Conservation (phyloP, 2,888 invertebrate species). For the Thecophora atra region DNA sequence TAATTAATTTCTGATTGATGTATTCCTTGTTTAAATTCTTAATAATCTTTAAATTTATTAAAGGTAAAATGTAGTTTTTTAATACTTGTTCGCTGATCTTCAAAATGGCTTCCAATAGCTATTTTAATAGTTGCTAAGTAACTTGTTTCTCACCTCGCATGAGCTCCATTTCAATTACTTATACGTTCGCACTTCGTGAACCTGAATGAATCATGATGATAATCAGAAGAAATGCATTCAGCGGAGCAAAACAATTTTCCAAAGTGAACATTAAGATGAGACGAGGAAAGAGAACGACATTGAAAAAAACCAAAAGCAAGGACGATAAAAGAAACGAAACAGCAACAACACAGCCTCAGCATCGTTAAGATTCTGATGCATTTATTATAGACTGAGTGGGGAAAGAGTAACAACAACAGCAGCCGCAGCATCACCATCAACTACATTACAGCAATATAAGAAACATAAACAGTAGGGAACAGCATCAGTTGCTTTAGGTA, state of each 20-base stretch:
- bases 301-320: background rate
- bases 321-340: background rate
- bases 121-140: background rate
- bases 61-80: too few relatives aligned
- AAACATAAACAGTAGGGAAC: slow-evolving; percentile 6
- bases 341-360: background rate
- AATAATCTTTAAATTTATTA: too few relatives aligned
- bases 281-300: background rate
- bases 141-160: background rate
- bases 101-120: background rate
- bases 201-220: slow-evolving; percentile 21
- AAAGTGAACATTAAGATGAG: slow-evolving; percentile 60
- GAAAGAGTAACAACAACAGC: background rate
- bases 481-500: background rate
- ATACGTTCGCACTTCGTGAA: slow-evolving; percentile 33
- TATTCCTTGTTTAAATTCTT: too few relatives aligned
- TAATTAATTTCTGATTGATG: background rate
- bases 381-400: too few relatives aligned
- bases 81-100: background rate
- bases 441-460: background rate
- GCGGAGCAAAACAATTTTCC: slow-evolving; percentile 56
- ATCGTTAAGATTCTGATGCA: background rate
- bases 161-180: slow-evolving; percentile 34
- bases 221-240: slow-evolving; percentile 44
- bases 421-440: background rate